Conservation (phyloP, 2,113 vertebrate species). For the Notothenia rossii region DNA sequence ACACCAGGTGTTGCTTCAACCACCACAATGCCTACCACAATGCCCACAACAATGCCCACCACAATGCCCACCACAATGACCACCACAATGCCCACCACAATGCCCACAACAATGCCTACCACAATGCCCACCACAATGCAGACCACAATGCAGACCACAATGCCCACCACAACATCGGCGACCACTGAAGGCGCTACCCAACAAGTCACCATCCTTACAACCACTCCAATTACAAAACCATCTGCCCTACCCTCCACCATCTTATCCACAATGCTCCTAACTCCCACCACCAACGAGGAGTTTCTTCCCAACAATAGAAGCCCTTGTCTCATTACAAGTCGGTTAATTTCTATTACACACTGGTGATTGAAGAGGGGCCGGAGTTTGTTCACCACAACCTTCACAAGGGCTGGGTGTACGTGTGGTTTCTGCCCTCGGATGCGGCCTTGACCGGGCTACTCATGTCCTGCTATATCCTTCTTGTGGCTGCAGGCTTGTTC, state of each 20-base stretch:
- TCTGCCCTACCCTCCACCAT: neutral
- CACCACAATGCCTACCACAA: neutral
- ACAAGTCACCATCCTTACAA: neutral
- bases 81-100: too few species aligned
- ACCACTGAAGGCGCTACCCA: neutral
- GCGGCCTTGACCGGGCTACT: constrained; percentile 60
- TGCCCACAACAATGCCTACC: neutral
- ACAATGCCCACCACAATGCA: neutral
- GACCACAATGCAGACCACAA: too few species aligned
- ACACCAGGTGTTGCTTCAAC: neutral
- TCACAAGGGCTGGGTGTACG: constrained; percentile 84
- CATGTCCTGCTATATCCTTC: constrained; percentile 77
- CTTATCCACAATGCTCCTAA: neutral
- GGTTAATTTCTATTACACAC: constrained; percentile 41
- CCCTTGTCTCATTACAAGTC: neutral
- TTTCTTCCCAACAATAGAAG: neutral
- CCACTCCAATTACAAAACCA: neutral
- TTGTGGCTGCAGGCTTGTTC: constrained; percentile 63
- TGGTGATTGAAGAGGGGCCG: constrained; percentile 71
- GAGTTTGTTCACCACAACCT: constrained; percentile 83
- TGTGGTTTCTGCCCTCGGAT: constrained; percentile 89
- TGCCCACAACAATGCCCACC: neutral
- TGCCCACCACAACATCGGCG: neutral
- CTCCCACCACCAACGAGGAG: neutral
- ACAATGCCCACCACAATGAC: neutral